Percentiles rank a stretch among this genome's conserved stretches.
Conservation (phyloP, 2,797 vertebrate species). For the Aulostomus chinensis region DNA sequence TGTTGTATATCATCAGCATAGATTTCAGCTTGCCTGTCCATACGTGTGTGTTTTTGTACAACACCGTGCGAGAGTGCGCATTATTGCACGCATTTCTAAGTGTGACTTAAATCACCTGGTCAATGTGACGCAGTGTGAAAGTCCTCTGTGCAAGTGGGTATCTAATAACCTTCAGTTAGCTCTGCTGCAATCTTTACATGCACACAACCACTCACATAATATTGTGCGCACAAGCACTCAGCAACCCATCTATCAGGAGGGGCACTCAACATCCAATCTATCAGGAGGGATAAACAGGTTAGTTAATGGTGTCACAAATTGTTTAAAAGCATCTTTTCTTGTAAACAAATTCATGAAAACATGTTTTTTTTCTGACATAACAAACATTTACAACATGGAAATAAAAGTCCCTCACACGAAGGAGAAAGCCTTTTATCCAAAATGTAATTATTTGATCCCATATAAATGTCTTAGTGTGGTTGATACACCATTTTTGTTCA, state of each 20-base stretch:
- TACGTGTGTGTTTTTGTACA: slow-evolving; percentile 14
- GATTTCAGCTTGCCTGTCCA: slow-evolving; percentile 1
- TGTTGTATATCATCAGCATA: slow-evolving; percentile 54
- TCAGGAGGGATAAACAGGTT: not conserved
- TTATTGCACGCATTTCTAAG: not conserved
- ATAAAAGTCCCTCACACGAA: too few relatives aligned
- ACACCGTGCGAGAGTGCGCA: slow-evolving; percentile 2
- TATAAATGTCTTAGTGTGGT: too few relatives aligned
- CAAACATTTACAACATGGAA: too few relatives aligned
- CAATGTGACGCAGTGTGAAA: slow-evolving; percentile 1
- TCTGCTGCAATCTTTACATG: not conserved
- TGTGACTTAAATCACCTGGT: slow-evolving; percentile 9
- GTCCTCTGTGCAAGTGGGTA: slow-evolving; percentile 7
- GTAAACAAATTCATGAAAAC: too few relatives aligned
- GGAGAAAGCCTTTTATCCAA: too few relatives aligned
- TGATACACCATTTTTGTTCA: too few relatives aligned
- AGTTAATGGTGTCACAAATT: not conserved
- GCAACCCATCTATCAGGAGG: not conserved
- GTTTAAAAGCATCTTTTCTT: too few relatives aligned
- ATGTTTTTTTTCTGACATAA: too few relatives aligned
- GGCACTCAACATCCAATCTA: too few relatives aligned
- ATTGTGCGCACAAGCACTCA: not conserved
- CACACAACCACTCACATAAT: too few relatives aligned
- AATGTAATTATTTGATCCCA: too few relatives aligned
- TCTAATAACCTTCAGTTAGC: slow-evolving; percentile 32